Evolutionary conservation across 2,888 invertebrate species (phyloP).

Genomic region (Nezara viridula): DNA sequence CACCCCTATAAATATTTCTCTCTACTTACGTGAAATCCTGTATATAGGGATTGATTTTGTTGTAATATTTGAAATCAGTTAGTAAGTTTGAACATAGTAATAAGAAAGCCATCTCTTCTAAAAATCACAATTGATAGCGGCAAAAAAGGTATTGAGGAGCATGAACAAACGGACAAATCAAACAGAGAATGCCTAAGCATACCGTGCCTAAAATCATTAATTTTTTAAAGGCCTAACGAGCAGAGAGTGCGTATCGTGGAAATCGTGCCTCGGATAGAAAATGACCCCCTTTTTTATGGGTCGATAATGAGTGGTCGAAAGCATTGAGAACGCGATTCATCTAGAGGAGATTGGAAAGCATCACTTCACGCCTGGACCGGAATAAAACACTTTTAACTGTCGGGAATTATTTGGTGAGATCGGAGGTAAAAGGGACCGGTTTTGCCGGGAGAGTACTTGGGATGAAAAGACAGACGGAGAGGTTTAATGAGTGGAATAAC

Average conservation of each 20-base stretch:
- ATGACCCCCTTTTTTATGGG: neutral
- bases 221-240: neutral
- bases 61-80: no score
- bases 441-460: neutral
- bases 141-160: neutral
- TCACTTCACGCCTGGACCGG: neutral
- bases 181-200: neutral
- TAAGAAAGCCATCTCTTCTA: no score
- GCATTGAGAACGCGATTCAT: constrained; percentile 20
- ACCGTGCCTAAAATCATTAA: neutral
- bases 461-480: neutral
- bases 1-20: no score
- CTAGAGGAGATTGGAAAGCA: neutral
- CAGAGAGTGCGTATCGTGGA: neutral
- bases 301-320: neutral
- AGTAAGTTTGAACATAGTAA: no score
- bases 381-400: neutral
- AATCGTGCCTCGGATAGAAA: neutral
- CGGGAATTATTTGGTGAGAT: neutral
- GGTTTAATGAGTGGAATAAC: neutral
- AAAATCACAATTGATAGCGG: no score
- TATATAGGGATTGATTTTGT: no score
- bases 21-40: no score
- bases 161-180: neutral
- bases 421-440: neutral